Conservation (phyloP, 1,140 invertebrate genomes). For the Leptinotarsa lineolata region DNA sequence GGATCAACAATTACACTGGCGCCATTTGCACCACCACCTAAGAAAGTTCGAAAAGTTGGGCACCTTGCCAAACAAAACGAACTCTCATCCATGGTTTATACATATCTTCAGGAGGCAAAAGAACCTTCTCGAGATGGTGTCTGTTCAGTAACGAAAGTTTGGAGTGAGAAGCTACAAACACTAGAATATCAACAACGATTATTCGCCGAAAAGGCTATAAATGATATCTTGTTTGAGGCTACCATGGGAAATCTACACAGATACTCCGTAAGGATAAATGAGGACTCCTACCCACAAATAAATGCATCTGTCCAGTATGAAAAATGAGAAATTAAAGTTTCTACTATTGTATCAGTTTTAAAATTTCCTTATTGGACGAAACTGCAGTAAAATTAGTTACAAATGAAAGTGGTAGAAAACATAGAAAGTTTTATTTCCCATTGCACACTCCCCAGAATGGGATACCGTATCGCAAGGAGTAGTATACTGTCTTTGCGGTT, state of each 20-base stretch:
- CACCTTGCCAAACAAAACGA: neutral
- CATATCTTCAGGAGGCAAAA: neutral
- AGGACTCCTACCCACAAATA: neutral
- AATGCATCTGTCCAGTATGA: neutral
- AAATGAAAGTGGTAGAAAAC: too few relatives aligned
- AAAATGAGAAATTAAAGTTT: too few relatives aligned
- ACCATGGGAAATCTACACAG: neutral
- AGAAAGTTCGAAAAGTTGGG: neutral
- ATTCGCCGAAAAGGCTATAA: neutral
- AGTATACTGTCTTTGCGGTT: too few relatives aligned
- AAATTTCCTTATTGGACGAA: too few relatives aligned
- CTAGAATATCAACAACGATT: neutral
- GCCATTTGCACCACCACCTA: neutral
- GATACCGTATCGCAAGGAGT: too few relatives aligned
- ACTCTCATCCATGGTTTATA: neutral
- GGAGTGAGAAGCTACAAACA: neutral
- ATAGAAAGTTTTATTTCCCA: too few relatives aligned
- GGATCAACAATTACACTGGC: neutral
- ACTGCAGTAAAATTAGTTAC: too few relatives aligned
- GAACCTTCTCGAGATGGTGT: neutral
- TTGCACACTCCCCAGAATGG: too few relatives aligned
- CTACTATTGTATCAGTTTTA: too few relatives aligned
- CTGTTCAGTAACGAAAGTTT: neutral
- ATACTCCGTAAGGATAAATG: neutral
- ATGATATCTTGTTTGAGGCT: slow-evolving; percentile 6